Base-by-base conservation (phyloP, 2,888 invertebrate genomes). In the Aleiodes leptofemur region DNA sequence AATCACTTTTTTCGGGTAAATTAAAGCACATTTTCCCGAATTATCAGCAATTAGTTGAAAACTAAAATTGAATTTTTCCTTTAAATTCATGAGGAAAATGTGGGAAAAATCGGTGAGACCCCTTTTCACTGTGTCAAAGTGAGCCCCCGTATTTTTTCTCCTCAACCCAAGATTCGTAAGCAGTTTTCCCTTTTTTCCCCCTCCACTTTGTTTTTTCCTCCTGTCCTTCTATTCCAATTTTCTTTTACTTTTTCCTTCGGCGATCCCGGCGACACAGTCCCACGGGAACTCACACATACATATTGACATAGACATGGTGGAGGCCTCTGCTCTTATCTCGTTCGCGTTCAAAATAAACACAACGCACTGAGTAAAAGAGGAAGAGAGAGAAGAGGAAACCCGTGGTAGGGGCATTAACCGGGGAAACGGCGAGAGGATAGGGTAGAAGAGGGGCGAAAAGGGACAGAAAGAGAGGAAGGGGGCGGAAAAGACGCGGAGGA, bases 281-380 rank as follows among this genome's bases (percentile, higher is more conserved):
- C 72, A 57, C 9, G 75, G 74, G 75, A 51, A 71, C 66, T 50
- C 57, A 74, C 61, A 72, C 34, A 38, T 13, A 9, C n/a, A 38
- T 0, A 34, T 13, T 23, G 23, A 23, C 2, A 2, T 23, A 14
- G 38, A 38, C 13, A 16, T n/a, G 16, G 34, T 7, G 56, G 8
- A 14, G 31, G 64, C 31, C 16, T 48, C 55, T 43, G 13, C 55
- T 75, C 69, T 76, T 76, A 73, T 76, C 76, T 76, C 48, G 16
- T 56, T 59, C 34, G 61, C 31, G 66, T 72, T 73, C 51, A 69
- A 72, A 66, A 75, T 74, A 74, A 70, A 70, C 70, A 57, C 72
- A 59, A 59, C 57, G 57, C 57, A 57, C 29, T 59, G 57, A 16
- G 66, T n/a, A 31, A 64, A 61, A 38, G 43, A 64, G 53, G 50